Base-by-base conservation (phyloP, 2,113 vertebrate species). In the Antigone vipio region DNA sequence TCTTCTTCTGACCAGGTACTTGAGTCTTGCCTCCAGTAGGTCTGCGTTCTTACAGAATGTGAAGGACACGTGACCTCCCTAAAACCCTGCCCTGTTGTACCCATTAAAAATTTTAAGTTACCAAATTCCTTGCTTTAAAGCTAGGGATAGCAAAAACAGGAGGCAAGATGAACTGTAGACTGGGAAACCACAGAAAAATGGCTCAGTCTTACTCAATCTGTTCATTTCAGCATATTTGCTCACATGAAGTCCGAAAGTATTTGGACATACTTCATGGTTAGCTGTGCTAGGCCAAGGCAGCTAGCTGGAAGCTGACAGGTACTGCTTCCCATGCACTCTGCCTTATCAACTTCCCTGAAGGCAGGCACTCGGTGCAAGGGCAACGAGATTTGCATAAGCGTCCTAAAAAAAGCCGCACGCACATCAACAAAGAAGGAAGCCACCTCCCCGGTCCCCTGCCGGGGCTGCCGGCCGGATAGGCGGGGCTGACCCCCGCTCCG, bases 41-140 rank as follows among this genome's bases (percentile, higher is more conserved):
- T 71, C 71, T 68, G 27, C 30, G n/a, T 0, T 0, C 24, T 38
- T 16, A 80, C 9, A 52, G 10, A 75, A 55, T 2, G 52, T 0
- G 2, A 56, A n/a, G 19, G 42, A 35, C 35, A 8, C 35, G 0
- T 7, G 26, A 63, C 49, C 42, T 64, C 14, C 12, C 38, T 40
- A 38, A 58, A 86, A 32, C 23, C 19, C 32, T 58, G 52, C 8
- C 42, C 49, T 20, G 22, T 2, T 56, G 17, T 15, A 42, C 5
- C 26, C 27, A 23, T 26, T 13, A 32, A 72, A 45, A 38, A 38
- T 38, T 38, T 38, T 38, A 38, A 24, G 1, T 26, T 49, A 72
- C 8, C 0, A 0, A 58, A 76, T 21, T 62, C 56, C 42, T 35
- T 10, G 18, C 29, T 44, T 59, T 77, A 80, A 74, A 83, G 32